phyloP scores from a whole-genome alignment of 1,140 invertebrate species.

The Scaptomyza pallida region DNA sequence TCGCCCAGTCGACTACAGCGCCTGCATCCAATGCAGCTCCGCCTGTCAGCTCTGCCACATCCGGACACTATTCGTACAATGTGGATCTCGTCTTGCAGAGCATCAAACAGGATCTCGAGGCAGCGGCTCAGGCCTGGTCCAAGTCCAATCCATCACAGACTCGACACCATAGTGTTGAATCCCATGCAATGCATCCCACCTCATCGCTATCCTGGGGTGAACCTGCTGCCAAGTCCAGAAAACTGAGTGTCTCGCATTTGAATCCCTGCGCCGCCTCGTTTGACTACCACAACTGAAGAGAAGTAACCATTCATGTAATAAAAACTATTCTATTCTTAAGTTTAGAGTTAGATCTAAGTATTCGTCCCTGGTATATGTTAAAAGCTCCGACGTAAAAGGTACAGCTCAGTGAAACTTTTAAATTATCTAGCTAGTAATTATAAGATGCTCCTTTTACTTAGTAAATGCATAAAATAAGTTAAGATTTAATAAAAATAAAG shows the following conservation, averaged over 20 bases:
- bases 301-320: not conserved
- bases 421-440: not conserved
- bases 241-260: constrained; percentile 55
- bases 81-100: constrained; percentile 71
- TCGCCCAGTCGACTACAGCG: constrained; percentile 53
- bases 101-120: constrained; percentile 75
- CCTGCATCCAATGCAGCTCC: constrained; percentile 20
- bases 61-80: constrained; percentile 67
- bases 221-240: constrained; percentile 60
- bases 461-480: constrained; percentile 2
- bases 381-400: constrained; percentile 61
- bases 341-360: constrained; percentile 22
- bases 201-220: constrained; percentile 74
- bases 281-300: constrained; percentile 49
- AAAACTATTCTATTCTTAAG: not conserved
- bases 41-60: not conserved
- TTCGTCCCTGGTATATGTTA: constrained; percentile 38
- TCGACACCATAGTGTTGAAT: constrained; percentile 13
- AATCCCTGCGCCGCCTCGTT: constrained; percentile 56
- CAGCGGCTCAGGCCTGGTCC: constrained; percentile 73
- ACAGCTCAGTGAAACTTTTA: constrained; percentile 61
- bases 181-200: constrained; percentile 33
- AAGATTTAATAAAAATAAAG: constrained; percentile 13
- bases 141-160: constrained; percentile 52
- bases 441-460: constrained; percentile 18